These are phyloP conservation scores for Diplodus sargus DNA, from an alignment of 2,797 vertebrate species.

Conservation along the genomic window DNA sequence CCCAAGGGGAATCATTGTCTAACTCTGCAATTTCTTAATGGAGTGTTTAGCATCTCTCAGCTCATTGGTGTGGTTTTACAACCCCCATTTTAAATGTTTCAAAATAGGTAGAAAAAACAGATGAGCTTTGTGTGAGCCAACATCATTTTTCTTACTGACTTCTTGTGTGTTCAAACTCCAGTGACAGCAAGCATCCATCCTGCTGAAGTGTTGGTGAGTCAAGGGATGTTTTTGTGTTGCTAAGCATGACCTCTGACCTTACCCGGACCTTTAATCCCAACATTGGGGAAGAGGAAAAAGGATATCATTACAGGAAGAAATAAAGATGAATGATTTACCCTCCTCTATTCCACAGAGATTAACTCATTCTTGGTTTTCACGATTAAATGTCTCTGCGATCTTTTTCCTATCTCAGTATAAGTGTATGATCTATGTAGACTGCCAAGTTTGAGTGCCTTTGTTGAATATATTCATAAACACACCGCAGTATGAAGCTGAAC, in stretches of 20 bases:
- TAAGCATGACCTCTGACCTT: constrained; percentile 45
- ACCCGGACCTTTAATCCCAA: constrained; percentile 28
- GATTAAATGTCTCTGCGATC: background rate
- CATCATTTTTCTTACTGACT: too few species aligned
- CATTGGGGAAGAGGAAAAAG: constrained; percentile 1
- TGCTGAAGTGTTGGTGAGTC: background rate
- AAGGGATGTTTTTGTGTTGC: constrained; percentile 3
- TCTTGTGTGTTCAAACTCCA: background rate
- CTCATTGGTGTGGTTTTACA: background rate
- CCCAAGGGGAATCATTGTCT: background rate
- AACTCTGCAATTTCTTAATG: background rate
- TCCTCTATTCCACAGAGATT: background rate
- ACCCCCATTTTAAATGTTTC: too few species aligned
- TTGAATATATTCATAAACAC: background rate
- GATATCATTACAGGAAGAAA: constrained; percentile 51
- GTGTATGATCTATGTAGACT: background rate
- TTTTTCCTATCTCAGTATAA: background rate
- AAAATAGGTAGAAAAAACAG: background rate
- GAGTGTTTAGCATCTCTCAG: background rate
- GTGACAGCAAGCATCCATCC: background rate
- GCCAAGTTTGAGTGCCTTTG: background rate
- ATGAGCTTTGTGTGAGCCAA: background rate
- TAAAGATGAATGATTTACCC: constrained; percentile 17
- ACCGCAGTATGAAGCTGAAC: background rate
- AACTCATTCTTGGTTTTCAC: background rate